Evolutionary conservation across 2,888 invertebrate species (phyloP).

Genomic region (Troides helena): DNA sequence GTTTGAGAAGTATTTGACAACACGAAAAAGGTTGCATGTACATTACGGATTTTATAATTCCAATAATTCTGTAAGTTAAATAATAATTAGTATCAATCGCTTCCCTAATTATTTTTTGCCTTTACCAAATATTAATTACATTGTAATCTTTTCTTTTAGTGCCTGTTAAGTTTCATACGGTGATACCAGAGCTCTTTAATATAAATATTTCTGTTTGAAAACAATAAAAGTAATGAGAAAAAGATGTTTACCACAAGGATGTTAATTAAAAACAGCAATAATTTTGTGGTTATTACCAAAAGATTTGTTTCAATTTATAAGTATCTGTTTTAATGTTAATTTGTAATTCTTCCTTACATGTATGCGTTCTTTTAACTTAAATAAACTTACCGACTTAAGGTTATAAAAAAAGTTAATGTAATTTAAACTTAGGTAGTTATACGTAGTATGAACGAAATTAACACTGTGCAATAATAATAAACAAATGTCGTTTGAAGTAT

Average conservation of each 20-base stretch:
- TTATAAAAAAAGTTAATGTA: not conserved
- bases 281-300: not conserved
- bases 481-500: too few species aligned
- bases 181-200: not conserved
- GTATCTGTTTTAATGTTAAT: not conserved
- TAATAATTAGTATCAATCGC: constrained; percentile 28
- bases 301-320: not conserved
- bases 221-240: not conserved
- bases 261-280: constrained; percentile 1
- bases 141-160: not conserved
- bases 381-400: not conserved
- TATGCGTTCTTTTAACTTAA: not conserved
- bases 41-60: not conserved
- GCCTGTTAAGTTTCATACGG: not conserved
- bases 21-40: not conserved
- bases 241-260: not conserved
- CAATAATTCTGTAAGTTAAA: not conserved
- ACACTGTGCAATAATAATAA: too few species aligned
- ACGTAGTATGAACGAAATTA: too few species aligned
- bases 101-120: constrained; percentile 37
- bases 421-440: too few species aligned
- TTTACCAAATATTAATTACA: constrained; percentile 29
- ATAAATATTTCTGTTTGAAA: not conserved
- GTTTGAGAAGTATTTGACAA: not conserved
- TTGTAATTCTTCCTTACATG: not conserved